Base-by-base conservation (phyloP, 2,797 vertebrate genomes). In the Peromyscus attwateri region DNA sequence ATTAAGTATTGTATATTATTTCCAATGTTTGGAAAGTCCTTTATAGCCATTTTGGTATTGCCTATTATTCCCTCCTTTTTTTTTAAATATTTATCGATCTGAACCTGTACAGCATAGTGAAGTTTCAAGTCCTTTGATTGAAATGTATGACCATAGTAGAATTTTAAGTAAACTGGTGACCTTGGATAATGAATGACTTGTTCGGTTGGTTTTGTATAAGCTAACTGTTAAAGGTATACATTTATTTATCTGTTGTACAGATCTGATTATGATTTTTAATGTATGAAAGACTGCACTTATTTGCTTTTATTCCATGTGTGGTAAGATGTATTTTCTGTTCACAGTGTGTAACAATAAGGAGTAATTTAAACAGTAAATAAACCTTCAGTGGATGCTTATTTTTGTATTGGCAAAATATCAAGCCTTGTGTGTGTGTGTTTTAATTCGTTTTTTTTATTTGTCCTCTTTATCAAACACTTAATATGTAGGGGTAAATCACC, bases 201-300 rank as follows among this genome's bases (percentile, higher is more conserved):
- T 97, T 97, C 25, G 9, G 82, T 92, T 94, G 71, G 37, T 97
- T 98, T 97, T 80, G 98, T 97, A 97, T 97, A 97, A 96, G 91
- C 70, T 97, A 97, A 98, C 93, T 98, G 85, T 98, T 99, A 98
- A 98, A 98, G 97, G 98, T 98, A 98, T 73, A 97, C 97, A 82
- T 98, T 98, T 99, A 99, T 99, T 99, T 99, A 99, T 98, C 98
- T 98, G 98, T 99, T 99, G 98, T 99, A 99, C 98, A 99, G 97
- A 98, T 98, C 98, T 96, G 97, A 96, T 98, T 98, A 97, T 98
- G 98, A 98, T 98, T 98, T 98, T 98, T 98, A 97, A 98, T 98
- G 98, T 98, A 98, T 98, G 97, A 98, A 98, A 98, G 98, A 98
- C 98, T 98, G 98, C 98, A 99, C 98, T 99, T 98, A 98, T 98